phyloP scores from a whole-genome alignment of 2,797 vertebrate species.

The Micromesistius poutassou region DNA sequence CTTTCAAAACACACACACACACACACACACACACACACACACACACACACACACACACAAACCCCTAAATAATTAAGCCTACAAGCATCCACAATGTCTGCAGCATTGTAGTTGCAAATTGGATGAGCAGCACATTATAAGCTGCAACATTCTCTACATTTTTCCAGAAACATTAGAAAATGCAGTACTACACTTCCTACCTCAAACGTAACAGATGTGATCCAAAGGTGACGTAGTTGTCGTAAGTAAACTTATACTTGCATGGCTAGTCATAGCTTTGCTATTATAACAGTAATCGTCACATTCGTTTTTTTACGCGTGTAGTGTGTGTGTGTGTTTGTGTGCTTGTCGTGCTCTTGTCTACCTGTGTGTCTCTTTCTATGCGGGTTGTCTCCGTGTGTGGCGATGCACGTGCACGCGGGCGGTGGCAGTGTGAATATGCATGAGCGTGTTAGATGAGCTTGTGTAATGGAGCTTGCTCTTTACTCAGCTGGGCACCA shows the following conservation, averaged over 20 bases:
- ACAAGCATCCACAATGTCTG: not conserved
- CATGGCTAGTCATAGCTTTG: not conserved
- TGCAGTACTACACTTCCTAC: not conserved
- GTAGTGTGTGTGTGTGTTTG: not conserved
- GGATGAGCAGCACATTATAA: not conserved
- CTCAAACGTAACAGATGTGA: not conserved
- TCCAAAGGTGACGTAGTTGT: not conserved
- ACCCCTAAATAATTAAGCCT: not conserved
- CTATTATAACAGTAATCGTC: not conserved
- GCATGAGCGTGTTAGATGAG: not conserved
- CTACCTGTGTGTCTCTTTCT: conserved; percentile 15
- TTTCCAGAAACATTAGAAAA: not conserved
- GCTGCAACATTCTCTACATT: not conserved
- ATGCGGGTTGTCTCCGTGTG: conserved; percentile 2
- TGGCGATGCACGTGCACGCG: conserved; percentile 15
- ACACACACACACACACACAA: not conserved
- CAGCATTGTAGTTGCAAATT: not conserved
- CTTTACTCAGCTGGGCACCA: conserved; percentile 71
- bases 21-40: not conserved
- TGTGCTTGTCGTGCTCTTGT: not conserved
- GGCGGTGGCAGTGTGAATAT: conserved; percentile 31
- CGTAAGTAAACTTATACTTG: not conserved
- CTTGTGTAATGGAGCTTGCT: conserved; percentile 57
- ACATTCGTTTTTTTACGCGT: not conserved
- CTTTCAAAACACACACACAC: conserved; percentile 14